Evolutionary conservation across 2,113 vertebrate species (phyloP).

Genomic region (Stegastes partitus): DNA sequence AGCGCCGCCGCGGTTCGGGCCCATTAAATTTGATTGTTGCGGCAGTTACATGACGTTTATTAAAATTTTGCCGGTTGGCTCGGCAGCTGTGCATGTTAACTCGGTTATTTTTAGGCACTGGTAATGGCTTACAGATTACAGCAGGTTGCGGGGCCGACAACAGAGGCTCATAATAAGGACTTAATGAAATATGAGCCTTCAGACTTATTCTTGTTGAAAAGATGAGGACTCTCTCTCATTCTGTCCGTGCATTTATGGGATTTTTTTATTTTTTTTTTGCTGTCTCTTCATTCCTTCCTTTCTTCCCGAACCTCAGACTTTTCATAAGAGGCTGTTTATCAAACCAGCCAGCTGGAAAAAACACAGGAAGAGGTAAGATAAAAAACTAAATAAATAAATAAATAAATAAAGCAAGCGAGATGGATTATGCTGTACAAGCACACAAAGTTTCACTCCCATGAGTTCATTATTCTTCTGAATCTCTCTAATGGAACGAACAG

Average conservation of each 20-base stretch:
- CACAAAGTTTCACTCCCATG: conserved; percentile 34
- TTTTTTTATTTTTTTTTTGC: too few relatives aligned
- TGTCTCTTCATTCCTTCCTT: background rate
- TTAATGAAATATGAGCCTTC: conserved; percentile 71
- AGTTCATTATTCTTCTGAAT: conserved; percentile 50
- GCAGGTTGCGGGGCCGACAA: conserved; percentile 27
- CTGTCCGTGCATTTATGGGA: conserved; percentile 1
- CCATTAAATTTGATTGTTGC: conserved; percentile 64
- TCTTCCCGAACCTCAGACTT: background rate
- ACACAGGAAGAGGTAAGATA: background rate
- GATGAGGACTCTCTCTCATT: conserved; percentile 29
- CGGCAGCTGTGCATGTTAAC: conserved; percentile 59
- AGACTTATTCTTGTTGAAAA: conserved; percentile 52
- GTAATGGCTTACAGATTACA: conserved; percentile 66
- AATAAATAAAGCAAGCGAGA: conserved; percentile 42
- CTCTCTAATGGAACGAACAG: conserved; percentile 33
- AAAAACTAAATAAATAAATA: background rate
- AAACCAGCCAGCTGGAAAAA: conserved; percentile 47
- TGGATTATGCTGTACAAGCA: conserved; percentile 38
- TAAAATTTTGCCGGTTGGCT: conserved; percentile 59
- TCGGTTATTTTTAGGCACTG: conserved; percentile 64
- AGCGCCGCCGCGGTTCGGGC: conserved; percentile 32
- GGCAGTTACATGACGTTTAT: conserved; percentile 69
- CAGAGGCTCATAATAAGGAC: conserved; percentile 59
- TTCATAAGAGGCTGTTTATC: conserved; percentile 57